Base-by-base conservation (phyloP, 2,888 invertebrate species). In the Timandra comae region DNA sequence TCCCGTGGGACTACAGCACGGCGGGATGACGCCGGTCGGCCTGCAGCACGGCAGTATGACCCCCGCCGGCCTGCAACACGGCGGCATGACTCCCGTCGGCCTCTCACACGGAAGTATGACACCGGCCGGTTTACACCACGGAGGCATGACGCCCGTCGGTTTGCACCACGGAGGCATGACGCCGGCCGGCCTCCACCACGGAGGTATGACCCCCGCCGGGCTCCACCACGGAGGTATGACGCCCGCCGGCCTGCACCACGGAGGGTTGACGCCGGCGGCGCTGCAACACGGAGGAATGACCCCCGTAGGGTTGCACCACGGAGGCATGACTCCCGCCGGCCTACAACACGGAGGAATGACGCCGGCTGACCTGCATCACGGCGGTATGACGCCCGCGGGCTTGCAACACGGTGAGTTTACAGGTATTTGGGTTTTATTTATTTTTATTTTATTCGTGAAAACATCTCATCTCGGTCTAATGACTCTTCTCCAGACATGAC, bases 321-420 rank as follows among this genome's bases (percentile, higher is more conserved):
- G 65, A 1, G 55, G 54, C 5, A 54, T 86, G 49, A 70, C 70
- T 0, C 84, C 87, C 0, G 70, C 61, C 51, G 61, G 53, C 1
- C 49, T 87, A 7, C 74, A 79, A 22, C 87, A 87, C 38, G 87
- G 86, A 1, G 77, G 85, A 12, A 71, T 63, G 49, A 61, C 61
- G 1, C 60, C 60, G 3, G 53, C 47, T 0, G 68, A 66, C 8
- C 33, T 73, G 5, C 64, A 61, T 9, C 70, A 71, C 3, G 60
- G 63, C 11, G 63, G 56, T 3, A 55, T 63, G 56, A 63, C 66
- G 23, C 75, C 81, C 1, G 74, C 70, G 2, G 71, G 69, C 0
- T 58, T 87, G 5, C 69, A 69, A 7, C 82, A 85, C 35, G 78
- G 72, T 16, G 60, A 56, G 7, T 56, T 69, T 63, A 73, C 69